Evolutionary conservation across 1,140 invertebrate genomes (phyloP), one percentile per base, ranked within the genome.

Genomic region (Penaeus japonicus): DNA sequence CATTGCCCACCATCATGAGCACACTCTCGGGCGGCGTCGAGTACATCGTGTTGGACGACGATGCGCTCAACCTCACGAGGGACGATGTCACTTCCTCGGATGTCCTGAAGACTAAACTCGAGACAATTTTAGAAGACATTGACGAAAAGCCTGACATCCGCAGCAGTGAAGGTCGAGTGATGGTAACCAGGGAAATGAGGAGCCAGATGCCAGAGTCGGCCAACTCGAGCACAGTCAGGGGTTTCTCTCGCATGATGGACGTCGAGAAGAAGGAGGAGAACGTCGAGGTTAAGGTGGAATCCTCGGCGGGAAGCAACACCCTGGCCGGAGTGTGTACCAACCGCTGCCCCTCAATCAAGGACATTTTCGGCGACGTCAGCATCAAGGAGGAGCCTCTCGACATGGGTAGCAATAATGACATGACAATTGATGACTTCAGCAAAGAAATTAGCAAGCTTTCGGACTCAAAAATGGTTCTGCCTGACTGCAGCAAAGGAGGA

Each of bases 321-420:
- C 55, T 88, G 5, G 86, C 86, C 35, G 86, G 35, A 27, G 86
- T 88, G 3, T 88, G 86, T 47, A 88, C 86, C 17, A 88, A 88
- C 70, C 86, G 73, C 47, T 88, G 62, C 35, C 86, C 86, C 24
- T 88, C 86, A 15, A 88, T 88, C 55, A 82, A 75, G 55, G 86
- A 88, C 77, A 88, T 88, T 32, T 88, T 88, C 83, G 86, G 86
- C 27, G 86, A 88, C 59, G 73, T 88, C 12, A 83, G 54, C 55
- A 77, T 88, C 35, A 88, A 88, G 70, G 86, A 88, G n/a, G 86
- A 88, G n/a, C 86, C 86, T 24, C 5, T 88, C 24, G 86, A 88
- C 0, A 79, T 83, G 24, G 59, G 82, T 18, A 32, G 35, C n/a
- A 83, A 88, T 35, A 30, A 88, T 32, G 86, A 88, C n/a, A 88